Evolutionary conservation across 2,113 vertebrate species (phyloP), one percentile per base, ranked within the genome.

Genomic region (Ammodramus savannarum): DNA sequence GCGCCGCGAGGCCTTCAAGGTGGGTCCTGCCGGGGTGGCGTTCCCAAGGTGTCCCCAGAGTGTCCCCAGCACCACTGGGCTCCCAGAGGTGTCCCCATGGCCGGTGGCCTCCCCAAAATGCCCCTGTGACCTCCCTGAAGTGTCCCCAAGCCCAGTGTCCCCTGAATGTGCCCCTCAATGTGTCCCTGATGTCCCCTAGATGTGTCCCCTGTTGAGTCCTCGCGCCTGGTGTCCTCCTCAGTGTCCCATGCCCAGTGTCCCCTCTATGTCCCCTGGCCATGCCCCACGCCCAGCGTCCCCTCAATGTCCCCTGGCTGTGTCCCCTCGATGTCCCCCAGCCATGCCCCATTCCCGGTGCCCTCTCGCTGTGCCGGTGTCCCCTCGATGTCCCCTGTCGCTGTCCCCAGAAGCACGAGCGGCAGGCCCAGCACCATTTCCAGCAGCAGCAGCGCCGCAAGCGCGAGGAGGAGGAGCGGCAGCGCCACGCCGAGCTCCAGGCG

Each of bases 401-500:
- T 26, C 36, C 25, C 66, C 80, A 99, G 99, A 99, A 99, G 96
- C 99, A 99, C 16, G 99, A 99, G 96, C 98, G 99, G 23, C 99
- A 99, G 97, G 99, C 99, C 0, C 99, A 99, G 98, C 99, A 99
- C 87, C 99, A 98, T 90, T 99, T 98, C 97, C 99, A 99, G 97
- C 99, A 99, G 97, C 99, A 99, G 97, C 99, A 99, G 98, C 98
- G 99, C 79, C 98, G 98, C 61, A 98, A 98, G 90, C 98, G 99
- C 25, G 99, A 99, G 97, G 99, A 99, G 72, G 99, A 99, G 95
- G 99, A 99, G 97, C 93, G 99, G 44, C 99, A 99, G 97, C 98
- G 99, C 14, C 99, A 99, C 25, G 98, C 98, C 0, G 99, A 99
- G 91, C 98, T 99, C 32, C 98, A 99, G 36, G 98, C 99, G 18